A percentile compares a stretch with the other conserved stretches of the same genome.
Evolutionary conservation across 1,140 invertebrate genomes (phyloP).

Genomic region (Spodoptera litura): DNA sequence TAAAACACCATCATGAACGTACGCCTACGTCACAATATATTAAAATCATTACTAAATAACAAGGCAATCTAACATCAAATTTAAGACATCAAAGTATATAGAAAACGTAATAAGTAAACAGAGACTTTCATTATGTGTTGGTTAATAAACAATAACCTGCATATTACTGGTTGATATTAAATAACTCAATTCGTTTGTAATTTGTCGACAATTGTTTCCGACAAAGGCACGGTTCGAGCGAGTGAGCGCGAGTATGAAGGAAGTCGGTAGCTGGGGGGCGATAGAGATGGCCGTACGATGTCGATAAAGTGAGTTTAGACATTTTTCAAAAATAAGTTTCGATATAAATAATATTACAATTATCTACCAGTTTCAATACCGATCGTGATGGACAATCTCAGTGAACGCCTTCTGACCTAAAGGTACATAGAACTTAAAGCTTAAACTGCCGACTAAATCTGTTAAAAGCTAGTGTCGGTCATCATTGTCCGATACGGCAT

Average conservation of each 20-base stretch:
- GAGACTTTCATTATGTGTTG: slow-evolving; percentile 37
- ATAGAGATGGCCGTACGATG: slow-evolving; percentile 59
- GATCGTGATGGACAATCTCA: too few species aligned
- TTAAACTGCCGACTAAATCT: too few species aligned
- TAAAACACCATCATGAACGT: too few species aligned
- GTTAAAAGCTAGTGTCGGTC: too few species aligned
- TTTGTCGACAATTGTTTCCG: slow-evolving; percentile 86
- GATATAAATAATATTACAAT: too few species aligned
- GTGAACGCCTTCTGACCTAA: too few species aligned
- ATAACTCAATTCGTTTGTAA: slow-evolving; percentile 86
- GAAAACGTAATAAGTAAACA: slow-evolving; percentile 40
- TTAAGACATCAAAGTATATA: slow-evolving; percentile 33
- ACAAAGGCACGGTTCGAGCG: slow-evolving; percentile 84
- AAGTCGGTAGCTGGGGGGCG: slow-evolving; percentile 79
- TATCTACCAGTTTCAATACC: too few species aligned
- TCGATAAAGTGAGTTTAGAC: slow-evolving; percentile 36
- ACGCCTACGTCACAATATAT: too few species aligned
- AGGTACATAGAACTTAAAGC: too few species aligned
- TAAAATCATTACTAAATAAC: neutral
- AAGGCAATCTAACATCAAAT: neutral
- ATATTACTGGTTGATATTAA: slow-evolving; percentile 83
- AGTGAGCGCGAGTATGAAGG: slow-evolving; percentile 85
- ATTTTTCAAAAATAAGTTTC: too few species aligned
- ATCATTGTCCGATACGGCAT: too few species aligned
- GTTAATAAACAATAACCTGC: slow-evolving; percentile 77